Base-by-base conservation (phyloP, 2,888 invertebrate genomes). In the Cenopis cana region DNA sequence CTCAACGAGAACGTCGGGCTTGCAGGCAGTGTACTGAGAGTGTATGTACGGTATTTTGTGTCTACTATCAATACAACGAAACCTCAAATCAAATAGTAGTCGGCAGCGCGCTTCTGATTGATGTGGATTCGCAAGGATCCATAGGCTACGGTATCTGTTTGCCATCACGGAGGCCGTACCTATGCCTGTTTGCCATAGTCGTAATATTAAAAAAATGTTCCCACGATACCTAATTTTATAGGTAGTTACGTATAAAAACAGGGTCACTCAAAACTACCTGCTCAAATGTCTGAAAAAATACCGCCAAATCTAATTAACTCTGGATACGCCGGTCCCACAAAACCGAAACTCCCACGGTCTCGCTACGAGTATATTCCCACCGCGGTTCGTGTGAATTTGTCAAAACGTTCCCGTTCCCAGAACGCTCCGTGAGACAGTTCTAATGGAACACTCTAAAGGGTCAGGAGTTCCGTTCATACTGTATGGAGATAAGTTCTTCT, bases 331-430 rank as follows among this genome's bases (percentile, higher is more conserved):
- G 33, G 10, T 49, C 52, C 52, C 64, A 24, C 62, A 24, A 49
- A 50, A 38, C 29, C 14, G n/a, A 57, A 59, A 52, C 52, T 69
- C 69, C 64, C 69, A 69, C 69, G 69, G 41, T 29, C 11, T 52
- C n/a, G 17, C 14, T 46, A n/a, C n/a, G n/a, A n/a, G n/a, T n/a
- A 46, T 69, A 52, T 69, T 69, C 69, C 69, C 69, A 69, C 60
- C 60, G 20, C 17, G 11, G 1, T 36, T 11, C 62, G 62, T 62
- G 62, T 50, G 62, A 62, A 62, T 62, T 62, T 64, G 69, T 69
- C 64, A 56, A 69, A 64, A 33, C 18, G 6, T 33, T 38, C 46
- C 38, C 55, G 56, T 65, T 59, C 69, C 64, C 69, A 69, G 36
- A 29, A 8, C 29, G 14, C 1, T 38, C 57, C 69, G 56, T 64